These are phyloP conservation scores for Castor canadensis DNA, from an alignment of 2,113 vertebrate genomes.

Conservation along the genomic window DNA sequence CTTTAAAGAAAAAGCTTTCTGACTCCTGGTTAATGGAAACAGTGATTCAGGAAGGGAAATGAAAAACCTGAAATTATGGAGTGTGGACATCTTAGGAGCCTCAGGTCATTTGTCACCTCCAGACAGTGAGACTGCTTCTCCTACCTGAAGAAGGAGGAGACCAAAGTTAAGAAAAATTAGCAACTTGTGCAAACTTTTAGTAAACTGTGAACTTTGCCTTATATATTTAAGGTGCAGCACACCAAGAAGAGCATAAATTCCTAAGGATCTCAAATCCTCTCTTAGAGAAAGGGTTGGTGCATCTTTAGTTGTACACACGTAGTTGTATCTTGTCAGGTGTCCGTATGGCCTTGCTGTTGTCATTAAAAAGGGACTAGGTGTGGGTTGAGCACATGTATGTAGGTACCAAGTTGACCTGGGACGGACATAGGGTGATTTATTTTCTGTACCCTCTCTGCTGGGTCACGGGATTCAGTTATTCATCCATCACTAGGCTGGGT, in stretches of 20 bases:
- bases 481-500: rapidly evolving
- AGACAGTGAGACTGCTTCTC: neutral
- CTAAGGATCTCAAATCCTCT: neutral
- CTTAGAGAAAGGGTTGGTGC: rapidly evolving
- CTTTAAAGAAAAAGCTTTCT: neutral
- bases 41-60: neutral
- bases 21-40: neutral
- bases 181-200: neutral
- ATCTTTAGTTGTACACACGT: too few relatives aligned
- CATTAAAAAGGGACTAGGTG: neutral
- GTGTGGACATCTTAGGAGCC: rapidly evolving
- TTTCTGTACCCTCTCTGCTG: neutral
- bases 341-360: neutral
- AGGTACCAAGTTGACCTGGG: rapidly evolving
- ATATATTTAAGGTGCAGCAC: rapidly evolving
- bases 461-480: rapidly evolving
- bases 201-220: rapidly evolving
- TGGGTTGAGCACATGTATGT: too few relatives aligned
- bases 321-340: rapidly evolving
- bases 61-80: neutral
- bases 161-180: neutral
- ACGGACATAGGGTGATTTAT: neutral
- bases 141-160: neutral
- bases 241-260: rapidly evolving
- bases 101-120: neutral